phyloP scores from a whole-genome alignment of 2,113 vertebrate genomes.

The Herpetotheres cachinnans region DNA sequence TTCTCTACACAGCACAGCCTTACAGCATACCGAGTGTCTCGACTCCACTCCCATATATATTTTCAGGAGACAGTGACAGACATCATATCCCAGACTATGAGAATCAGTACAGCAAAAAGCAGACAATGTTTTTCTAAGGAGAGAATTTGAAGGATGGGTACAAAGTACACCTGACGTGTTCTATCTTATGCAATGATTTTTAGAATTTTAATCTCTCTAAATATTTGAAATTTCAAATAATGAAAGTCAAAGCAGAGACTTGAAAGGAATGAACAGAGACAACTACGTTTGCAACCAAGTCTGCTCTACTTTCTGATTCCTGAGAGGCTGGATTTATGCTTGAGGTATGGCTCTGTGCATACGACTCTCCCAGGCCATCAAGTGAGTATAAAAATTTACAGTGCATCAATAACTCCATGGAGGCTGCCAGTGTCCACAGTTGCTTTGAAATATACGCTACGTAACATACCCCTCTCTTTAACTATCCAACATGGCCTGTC shows the following conservation, averaged over 20 bases:
- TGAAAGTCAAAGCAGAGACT: background rate
- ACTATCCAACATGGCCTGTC: background rate
- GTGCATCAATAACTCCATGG: background rate
- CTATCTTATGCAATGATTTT: background rate
- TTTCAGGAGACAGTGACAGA: background rate
- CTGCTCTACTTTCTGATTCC: background rate
- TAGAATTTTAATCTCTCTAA: background rate
- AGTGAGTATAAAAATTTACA: background rate
- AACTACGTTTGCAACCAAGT: background rate
- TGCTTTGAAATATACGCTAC: background rate
- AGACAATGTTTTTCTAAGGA: background rate
- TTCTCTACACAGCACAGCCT: background rate
- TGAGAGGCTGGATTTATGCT: background rate
- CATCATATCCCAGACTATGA: background rate
- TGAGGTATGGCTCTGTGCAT: background rate
- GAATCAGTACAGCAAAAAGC: background rate
- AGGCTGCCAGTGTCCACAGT: background rate
- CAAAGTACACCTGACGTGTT: background rate
- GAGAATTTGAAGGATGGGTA: background rate
- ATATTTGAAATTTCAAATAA: background rate
- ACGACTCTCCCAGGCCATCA: background rate
- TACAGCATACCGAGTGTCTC: background rate
- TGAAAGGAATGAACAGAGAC: background rate
- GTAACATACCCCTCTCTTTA: background rate
- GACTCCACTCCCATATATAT: accelerated